A percentile compares a stretch with the other conserved stretches of the same genome.
Conservation (phyloP, 2,113 vertebrate species). For the Plotosus lineatus region DNA sequence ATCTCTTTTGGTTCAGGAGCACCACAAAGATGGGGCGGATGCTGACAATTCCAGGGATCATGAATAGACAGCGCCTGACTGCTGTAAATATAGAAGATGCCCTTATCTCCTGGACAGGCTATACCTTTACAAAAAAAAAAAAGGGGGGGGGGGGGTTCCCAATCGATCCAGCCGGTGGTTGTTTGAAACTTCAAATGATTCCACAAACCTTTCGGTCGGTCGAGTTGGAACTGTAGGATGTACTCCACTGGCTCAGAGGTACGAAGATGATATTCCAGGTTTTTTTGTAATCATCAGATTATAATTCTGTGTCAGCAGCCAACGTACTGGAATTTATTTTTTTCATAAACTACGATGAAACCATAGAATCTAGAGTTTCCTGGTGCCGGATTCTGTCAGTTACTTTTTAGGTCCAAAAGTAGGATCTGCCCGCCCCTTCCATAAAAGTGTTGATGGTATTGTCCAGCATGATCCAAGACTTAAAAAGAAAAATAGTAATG, state of each 20-base stretch:
- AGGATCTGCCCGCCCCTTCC: background rate
- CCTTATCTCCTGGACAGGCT: no score
- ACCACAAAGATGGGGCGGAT: background rate
- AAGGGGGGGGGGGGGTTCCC: no score
- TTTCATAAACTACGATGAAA: background rate
- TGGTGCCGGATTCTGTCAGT: background rate
- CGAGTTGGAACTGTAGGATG: background rate
- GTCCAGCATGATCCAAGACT: no score
- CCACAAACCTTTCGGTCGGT: background rate
- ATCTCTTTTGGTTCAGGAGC: background rate
- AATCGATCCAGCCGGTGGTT: background rate
- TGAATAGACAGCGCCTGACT: background rate
- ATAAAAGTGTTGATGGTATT: background rate
- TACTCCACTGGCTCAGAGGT: background rate
- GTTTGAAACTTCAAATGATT: background rate
- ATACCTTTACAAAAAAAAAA: background rate
- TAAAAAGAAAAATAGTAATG: no score
- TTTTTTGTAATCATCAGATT: no score
- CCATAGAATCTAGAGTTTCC: background rate
- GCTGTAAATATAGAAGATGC: background rate
- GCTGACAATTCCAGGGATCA: background rate
- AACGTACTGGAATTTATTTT: background rate
- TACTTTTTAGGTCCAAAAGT: background rate
- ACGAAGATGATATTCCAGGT: background rate
- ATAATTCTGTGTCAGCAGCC: background rate